Conservation (phyloP, 1,140 invertebrate genomes). For the Parapsyche elsis region DNA sequence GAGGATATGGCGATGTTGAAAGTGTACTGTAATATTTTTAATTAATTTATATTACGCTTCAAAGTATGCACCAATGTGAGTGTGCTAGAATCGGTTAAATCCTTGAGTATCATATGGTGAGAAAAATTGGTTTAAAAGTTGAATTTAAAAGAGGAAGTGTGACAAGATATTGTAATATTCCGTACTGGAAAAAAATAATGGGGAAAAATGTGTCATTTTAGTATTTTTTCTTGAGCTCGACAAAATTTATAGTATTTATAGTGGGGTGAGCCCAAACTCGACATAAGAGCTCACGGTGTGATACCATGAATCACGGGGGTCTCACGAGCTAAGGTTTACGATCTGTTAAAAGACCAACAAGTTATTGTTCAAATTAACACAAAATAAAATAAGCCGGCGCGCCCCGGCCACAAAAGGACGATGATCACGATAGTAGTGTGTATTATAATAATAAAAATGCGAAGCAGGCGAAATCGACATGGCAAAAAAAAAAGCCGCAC, state of each 20-base stretch:
- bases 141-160: background rate
- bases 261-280: constrained; percentile 57
- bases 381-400: constrained; percentile 62
- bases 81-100: too few species aligned
- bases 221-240: constrained; percentile 4
- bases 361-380: constrained; percentile 69
- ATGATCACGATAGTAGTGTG: constrained; percentile 4
- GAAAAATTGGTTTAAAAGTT: background rate
- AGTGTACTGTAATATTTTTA: too few species aligned
- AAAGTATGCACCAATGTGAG: too few species aligned
- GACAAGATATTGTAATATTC: constrained; percentile 2
- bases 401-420: constrained; percentile 6
- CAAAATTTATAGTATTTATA: constrained; percentile 36
- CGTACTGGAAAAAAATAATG: background rate
- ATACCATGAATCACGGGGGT: constrained; percentile 48
- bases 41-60: too few species aligned
- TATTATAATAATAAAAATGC: constrained; percentile 56
- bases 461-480: constrained; percentile 64
- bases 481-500: constrained; percentile 64
- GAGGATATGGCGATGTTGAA: too few species aligned
- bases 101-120: too few species aligned
- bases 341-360: constrained; percentile 69
- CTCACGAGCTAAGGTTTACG: constrained; percentile 63
- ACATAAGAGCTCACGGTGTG: constrained; percentile 42
- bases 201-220: constrained; percentile 9